Evolutionary conservation across 2,113 vertebrate genomes (phyloP).

Genomic region (Geococcyx californianus): DNA sequence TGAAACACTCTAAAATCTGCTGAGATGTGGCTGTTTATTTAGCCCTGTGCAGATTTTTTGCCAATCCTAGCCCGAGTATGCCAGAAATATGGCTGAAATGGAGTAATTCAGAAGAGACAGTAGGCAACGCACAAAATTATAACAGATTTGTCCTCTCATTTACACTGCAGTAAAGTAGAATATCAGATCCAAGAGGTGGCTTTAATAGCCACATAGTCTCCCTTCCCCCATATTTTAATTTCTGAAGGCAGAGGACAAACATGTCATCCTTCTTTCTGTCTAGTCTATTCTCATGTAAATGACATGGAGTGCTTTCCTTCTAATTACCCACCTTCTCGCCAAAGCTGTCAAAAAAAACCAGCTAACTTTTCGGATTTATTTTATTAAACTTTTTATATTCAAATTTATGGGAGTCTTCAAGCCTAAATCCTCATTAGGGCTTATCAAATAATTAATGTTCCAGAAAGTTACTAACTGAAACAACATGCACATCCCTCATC

Average conservation of each 20-base stretch:
- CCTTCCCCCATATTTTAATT: not conserved
- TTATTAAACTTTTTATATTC: slow-evolving; percentile 50
- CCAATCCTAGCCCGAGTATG: not conserved
- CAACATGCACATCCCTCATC: not conserved
- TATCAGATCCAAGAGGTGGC: slow-evolving; percentile 7
- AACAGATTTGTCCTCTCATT: not conserved
- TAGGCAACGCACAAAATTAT: not conserved
- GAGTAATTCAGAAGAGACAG: not conserved
- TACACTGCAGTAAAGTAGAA: not conserved
- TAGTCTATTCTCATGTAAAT: slow-evolving; percentile 48
- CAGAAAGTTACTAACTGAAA: slow-evolving; percentile 55
- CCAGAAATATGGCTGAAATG: not conserved
- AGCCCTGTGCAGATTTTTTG: not conserved
- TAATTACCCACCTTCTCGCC: slow-evolving; percentile 26
- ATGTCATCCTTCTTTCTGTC: slow-evolving; percentile 33
- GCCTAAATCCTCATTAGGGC: slow-evolving; percentile 31
- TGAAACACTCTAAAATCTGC: not conserved
- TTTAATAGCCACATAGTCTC: not conserved
- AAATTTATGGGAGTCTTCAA: slow-evolving; percentile 47
- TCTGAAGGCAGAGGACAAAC: slow-evolving; percentile 45
- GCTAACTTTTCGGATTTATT: slow-evolving; percentile 46
- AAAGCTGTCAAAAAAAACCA: slow-evolving; percentile 23
- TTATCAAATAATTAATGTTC: slow-evolving; percentile 59
- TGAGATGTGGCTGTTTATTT: not conserved
- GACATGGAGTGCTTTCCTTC: not conserved